Evolutionary conservation across 2,113 vertebrate genomes (phyloP).

Genomic region (Neogobius melanostomus): DNA sequence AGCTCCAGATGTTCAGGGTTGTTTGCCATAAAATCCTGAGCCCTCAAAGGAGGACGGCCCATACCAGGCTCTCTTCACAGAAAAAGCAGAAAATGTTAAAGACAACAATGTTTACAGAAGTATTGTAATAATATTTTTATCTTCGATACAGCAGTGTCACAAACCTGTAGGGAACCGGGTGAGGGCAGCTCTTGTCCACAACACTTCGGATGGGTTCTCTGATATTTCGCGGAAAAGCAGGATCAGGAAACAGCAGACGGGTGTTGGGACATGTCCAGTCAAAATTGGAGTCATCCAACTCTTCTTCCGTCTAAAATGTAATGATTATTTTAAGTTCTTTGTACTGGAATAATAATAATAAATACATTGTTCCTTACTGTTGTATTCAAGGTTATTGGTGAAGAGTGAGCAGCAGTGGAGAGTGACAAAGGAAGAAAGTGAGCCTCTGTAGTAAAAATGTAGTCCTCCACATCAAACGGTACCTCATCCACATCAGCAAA

Average conservation of each 20-base stretch:
- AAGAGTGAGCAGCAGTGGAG: constrained; percentile 83
- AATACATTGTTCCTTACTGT: constrained; percentile 44
- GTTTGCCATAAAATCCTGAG: constrained; percentile 98
- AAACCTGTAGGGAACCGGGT: constrained; percentile 73
- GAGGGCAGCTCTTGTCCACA: constrained; percentile 95
- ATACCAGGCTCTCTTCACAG: constrained; percentile 74
- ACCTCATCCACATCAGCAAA: constrained; percentile 92
- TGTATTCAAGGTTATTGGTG: constrained; percentile 48
- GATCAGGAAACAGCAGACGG: constrained; percentile 94
- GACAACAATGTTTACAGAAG: background rate
- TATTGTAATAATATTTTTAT: background rate
- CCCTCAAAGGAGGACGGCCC: constrained; percentile 89
- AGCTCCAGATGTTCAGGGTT: constrained; percentile 97
- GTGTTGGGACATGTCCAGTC: constrained; percentile 98
- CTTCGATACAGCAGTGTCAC: background rate
- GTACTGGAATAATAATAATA: background rate
- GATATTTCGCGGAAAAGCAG: constrained; percentile 89
- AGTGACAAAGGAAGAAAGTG: constrained; percentile 95
- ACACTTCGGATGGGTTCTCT: constrained; percentile 95
- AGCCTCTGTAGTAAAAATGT: constrained; percentile 98
- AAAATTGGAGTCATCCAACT: constrained; percentile 95
- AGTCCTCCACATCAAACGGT: constrained; percentile 95
- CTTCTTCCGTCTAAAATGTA: constrained; percentile 64
- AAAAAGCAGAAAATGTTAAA: background rate
- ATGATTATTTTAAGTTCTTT: constrained; percentile 7